Evolutionary conservation across 2,113 vertebrate species (phyloP).

Genomic region (Carlito syrichta): DNA sequence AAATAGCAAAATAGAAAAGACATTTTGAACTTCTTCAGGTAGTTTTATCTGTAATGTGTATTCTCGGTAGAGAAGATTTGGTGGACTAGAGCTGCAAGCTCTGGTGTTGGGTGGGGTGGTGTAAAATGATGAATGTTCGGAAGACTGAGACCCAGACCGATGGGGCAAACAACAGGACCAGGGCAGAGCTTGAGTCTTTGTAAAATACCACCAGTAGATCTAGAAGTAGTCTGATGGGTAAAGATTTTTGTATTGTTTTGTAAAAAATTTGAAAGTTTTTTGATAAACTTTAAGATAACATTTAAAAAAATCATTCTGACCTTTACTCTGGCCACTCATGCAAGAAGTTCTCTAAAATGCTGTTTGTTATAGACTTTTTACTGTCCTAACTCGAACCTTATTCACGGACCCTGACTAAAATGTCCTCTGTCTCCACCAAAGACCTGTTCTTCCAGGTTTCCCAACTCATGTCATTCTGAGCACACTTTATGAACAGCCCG

Average conservation of each 20-base stretch:
- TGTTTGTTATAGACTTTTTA: neutral
- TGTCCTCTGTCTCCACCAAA: neutral
- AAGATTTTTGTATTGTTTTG: neutral
- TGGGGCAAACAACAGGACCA: neutral
- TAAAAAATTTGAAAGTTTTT: neutral
- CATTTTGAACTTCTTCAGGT: neutral
- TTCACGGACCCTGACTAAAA: neutral
- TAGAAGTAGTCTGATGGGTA: neutral
- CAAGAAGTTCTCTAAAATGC: neutral
- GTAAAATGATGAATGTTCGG: neutral
- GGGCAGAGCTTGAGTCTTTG: neutral
- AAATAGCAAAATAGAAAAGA: neutral
- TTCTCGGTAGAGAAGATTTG: neutral
- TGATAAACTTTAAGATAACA: neutral
- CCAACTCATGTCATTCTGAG: neutral
- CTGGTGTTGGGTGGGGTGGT: neutral
- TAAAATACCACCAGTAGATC: neutral
- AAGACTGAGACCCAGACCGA: neutral
- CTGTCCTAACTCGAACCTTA: neutral
- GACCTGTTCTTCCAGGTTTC: neutral
- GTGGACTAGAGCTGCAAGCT: neutral
- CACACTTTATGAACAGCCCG: neutral
- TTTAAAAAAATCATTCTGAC: neutral
- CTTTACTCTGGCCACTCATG: neutral
- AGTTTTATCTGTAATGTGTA: neutral